These are phyloP conservation scores for Lycodopsis pacificus DNA, from an alignment of 2,797 vertebrate species.

Conservation along the genomic window DNA sequence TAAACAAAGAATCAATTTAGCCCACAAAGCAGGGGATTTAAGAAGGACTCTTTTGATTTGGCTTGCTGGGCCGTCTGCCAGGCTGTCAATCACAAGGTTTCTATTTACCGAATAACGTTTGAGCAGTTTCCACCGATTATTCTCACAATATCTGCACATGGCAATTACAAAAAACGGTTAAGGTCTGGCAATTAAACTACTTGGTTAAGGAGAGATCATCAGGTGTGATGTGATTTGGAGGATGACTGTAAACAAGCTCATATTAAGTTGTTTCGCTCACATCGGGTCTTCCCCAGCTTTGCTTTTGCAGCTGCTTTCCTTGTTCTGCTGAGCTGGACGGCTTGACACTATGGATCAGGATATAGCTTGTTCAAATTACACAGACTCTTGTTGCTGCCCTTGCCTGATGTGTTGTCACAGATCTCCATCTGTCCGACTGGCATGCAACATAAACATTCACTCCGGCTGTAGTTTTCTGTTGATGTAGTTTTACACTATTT, in stretches of 20 bases:
- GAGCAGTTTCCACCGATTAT: background rate
- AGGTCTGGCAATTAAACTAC: background rate
- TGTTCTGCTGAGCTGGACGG: background rate
- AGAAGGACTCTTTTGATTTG: background rate
- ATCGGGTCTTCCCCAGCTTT: background rate
- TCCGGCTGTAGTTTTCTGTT: slow-evolving; percentile 24
- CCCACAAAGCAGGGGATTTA: slow-evolving; percentile 14
- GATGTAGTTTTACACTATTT: slow-evolving; percentile 28
- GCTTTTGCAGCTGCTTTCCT: slow-evolving; percentile 5
- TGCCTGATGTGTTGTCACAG: slow-evolving; percentile 4
- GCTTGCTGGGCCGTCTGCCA: background rate
- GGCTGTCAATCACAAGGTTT: background rate
- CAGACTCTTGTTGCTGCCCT: background rate
- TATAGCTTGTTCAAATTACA: slow-evolving; percentile 23
- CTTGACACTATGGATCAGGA: background rate
- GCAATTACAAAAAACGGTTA: background rate
- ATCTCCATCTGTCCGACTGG: slow-evolving; percentile 9
- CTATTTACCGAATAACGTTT: background rate
- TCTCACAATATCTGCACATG: background rate
- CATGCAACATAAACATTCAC: slow-evolving; percentile 29
- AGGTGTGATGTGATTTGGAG: background rate
- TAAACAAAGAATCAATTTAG: background rate
- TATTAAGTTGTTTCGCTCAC: slow-evolving; percentile 4
- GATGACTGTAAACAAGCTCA: background rate
- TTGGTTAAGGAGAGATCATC: background rate